phyloP scores from a whole-genome alignment of 2,888 invertebrate species.

The Drosophila rellima region DNA sequence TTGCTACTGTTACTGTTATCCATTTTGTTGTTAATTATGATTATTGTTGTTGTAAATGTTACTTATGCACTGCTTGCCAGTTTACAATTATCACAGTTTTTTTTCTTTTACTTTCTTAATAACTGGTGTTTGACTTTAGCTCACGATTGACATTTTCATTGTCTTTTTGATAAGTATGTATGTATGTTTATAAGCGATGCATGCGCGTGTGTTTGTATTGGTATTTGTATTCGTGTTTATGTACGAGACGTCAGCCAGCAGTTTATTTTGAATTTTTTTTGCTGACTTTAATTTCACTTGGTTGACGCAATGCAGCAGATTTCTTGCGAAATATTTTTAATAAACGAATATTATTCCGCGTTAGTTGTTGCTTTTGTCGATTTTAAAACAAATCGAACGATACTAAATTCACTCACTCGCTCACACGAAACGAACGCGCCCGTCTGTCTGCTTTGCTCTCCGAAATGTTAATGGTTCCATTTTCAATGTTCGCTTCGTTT shows the following conservation, averaged over 20 bases:
- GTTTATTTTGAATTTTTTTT: slow-evolving; percentile 27
- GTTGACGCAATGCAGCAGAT: slow-evolving; percentile 58
- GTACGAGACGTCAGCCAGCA: slow-evolving; percentile 32
- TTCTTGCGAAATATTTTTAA: slow-evolving; percentile 70
- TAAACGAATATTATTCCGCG: slow-evolving; percentile 59
- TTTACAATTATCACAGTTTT: slow-evolving; percentile 78
- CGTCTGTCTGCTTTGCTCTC: slow-evolving; percentile 58
- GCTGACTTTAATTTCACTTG: slow-evolving; percentile 48
- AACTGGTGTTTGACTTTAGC: slow-evolving; percentile 55
- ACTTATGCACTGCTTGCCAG: slow-evolving; percentile 49
- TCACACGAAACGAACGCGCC: slow-evolving; percentile 57
- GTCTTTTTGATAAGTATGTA: slow-evolving; percentile 44
- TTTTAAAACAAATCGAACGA: slow-evolving; percentile 80
- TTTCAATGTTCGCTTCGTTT: slow-evolving; percentile 42
- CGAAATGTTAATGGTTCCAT: slow-evolving; percentile 51
- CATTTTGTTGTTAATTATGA: slow-evolving; percentile 68
- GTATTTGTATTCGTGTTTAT: slow-evolving; percentile 28
- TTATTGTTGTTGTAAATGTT: slow-evolving; percentile 33
- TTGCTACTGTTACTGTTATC: slow-evolving; percentile 68
- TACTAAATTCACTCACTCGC: slow-evolving; percentile 46
- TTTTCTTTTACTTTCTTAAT: slow-evolving; percentile 48
- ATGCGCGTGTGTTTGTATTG: slow-evolving; percentile 16
- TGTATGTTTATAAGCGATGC: slow-evolving; percentile 15
- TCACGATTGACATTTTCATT: slow-evolving; percentile 70
- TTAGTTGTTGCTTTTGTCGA: slow-evolving; percentile 54